Base-by-base conservation (phyloP, 64 coral and sea anemone species). In the Platygyra sinensis region DNA sequence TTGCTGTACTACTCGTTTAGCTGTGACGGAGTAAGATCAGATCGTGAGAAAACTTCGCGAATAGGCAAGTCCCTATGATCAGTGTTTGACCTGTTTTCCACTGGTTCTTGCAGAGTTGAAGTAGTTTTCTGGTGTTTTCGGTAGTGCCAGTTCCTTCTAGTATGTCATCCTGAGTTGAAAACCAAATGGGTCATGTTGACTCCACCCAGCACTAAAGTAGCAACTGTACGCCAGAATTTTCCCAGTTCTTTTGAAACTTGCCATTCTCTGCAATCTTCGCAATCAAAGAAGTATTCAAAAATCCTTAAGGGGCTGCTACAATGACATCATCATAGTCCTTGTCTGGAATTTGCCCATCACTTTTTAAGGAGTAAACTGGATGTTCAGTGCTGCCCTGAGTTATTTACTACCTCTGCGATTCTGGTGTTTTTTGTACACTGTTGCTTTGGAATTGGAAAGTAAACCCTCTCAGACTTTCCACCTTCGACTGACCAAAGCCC, bases 401-500 rank as follows among this genome's bases (percentile, higher is more conserved):
- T 28, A 16, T 30, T 91, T 91, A 86, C 84, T 25, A 99, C 86
- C 73, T 94, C 85, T 29, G 52, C 81, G 9, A 99, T 75, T 60
- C 73, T 87, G 52, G 97, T 96, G 18, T n/a, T 96, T 89, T 73
- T 72, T 93, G 65, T 93, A 87, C 57, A 99, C 29, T 52, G 62
- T 64, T 54, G 85, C 93, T 75, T 93, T 88, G 32, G 94, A 93
- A 8, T 52, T 78, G 62, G 85, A 80, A 51, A 99, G 61, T 74
- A 99, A 80, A 59, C 73, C 91, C 78, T 99, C 88, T 19, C 97
- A 99, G 5, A 99, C 94, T 99, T 99, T 10, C 97, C 97, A 0
- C 94, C 97, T 76, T 99, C 85, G 0, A 99, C 91, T 80, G 97
- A 95, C 97, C 97, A 99, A 19, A 99, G 69, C 9, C 91, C 91